These are phyloP conservation scores for Cyrtonyx montezumae DNA, from an alignment of 2,113 vertebrate species.

Conservation along the genomic window DNA sequence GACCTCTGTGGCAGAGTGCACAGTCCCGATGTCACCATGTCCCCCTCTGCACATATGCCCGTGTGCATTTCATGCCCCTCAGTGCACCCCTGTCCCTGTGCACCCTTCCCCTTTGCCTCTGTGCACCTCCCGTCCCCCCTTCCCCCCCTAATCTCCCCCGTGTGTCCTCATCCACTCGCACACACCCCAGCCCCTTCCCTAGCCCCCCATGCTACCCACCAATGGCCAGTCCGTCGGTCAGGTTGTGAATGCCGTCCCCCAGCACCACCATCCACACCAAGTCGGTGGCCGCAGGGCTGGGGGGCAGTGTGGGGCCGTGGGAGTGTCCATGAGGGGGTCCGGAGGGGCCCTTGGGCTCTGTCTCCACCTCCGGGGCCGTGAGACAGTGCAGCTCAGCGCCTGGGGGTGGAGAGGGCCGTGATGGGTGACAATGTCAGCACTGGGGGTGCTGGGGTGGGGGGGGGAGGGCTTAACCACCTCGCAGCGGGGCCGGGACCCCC, in stretches of 20 bases:
- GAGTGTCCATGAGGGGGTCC: conserved; percentile 48
- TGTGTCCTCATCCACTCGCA: neutral
- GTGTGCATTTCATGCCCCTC: too few species aligned
- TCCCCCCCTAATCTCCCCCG: neutral
- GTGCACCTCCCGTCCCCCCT: neutral
- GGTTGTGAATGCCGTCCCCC: conserved; percentile 81
- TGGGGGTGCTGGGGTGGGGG: too few species aligned
- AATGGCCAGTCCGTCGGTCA: conserved; percentile 83
- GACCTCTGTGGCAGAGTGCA: too few species aligned
- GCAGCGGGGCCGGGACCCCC: too few species aligned
- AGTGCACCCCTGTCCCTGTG: too few species aligned
- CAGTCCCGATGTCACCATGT: neutral
- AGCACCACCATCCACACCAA: conserved; percentile 82
- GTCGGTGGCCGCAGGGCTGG: neutral
- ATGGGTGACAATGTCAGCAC: too few species aligned
- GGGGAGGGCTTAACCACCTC: too few species aligned
- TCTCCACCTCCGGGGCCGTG: neutral
- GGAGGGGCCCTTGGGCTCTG: neutral
- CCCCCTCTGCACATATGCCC: neutral
- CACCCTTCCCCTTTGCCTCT: too few species aligned
- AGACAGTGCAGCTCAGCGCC: neutral
- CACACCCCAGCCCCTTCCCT: neutral
- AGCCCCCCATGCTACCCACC: conserved; percentile 59
- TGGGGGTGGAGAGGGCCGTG: too few species aligned
- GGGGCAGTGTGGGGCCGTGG: conserved; percentile 22